Evolutionary conservation across 1,140 invertebrate species (phyloP).

Genomic region (Mercenaria mercenaria): DNA sequence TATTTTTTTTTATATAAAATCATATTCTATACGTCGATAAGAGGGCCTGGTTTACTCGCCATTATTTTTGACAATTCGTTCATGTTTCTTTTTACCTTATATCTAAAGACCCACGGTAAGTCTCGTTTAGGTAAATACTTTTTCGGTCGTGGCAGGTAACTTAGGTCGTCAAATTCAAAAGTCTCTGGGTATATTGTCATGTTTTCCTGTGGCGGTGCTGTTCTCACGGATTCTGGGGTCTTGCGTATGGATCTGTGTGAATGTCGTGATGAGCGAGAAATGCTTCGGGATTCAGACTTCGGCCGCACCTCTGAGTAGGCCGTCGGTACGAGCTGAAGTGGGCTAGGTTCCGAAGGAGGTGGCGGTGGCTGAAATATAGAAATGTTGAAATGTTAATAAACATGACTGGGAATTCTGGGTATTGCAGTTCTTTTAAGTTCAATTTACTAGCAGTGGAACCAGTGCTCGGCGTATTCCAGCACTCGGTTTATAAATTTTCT

Average conservation of each 20-base stretch:
- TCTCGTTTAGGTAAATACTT: constrained; percentile 76
- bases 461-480: too few relatives aligned
- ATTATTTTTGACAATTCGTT: constrained; percentile 82
- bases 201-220: constrained; percentile 65
- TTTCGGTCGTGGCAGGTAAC: constrained; percentile 77
- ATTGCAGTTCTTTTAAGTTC: not conserved
- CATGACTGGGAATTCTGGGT: not conserved
- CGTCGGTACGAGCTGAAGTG: constrained; percentile 65
- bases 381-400: not conserved
- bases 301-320: constrained; percentile 69
- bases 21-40: constrained; percentile 40
- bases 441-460: too few relatives aligned
- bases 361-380: constrained; percentile 3
- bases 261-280: constrained; percentile 48
- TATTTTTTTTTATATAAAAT: too few relatives aligned
- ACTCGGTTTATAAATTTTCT: too few relatives aligned
- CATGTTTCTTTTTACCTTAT: constrained; percentile 83
- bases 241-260: constrained; percentile 39
- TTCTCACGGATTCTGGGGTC: constrained; percentile 69
- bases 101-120: constrained; percentile 83
- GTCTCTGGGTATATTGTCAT: constrained; percentile 73
- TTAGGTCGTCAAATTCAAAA: constrained; percentile 78
- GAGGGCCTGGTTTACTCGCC: constrained; percentile 75
- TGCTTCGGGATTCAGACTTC: constrained; percentile 57
- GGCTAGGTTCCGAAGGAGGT: not conserved